A percentile compares a stretch with the other conserved stretches of the same genome.
Conservation (phyloP, 2,797 vertebrate species). For the Tenualosa thibaudeaui region DNA sequence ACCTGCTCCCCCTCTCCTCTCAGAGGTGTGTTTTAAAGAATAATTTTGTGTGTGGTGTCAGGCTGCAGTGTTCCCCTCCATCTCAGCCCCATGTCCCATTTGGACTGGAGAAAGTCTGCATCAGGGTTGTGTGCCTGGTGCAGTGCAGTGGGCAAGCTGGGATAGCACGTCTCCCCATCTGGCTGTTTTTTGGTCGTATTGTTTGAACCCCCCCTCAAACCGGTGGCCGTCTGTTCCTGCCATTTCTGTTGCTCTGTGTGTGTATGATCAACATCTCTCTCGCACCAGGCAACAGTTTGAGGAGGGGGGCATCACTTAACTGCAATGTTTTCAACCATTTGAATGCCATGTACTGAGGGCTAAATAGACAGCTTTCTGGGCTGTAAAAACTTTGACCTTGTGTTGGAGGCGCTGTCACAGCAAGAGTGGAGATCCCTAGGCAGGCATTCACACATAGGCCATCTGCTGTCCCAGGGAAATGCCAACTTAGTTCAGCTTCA, state of each 20-base stretch:
- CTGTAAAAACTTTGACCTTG: background rate
- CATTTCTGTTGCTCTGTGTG: background rate
- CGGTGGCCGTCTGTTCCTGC: background rate
- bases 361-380: background rate
- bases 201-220: background rate
- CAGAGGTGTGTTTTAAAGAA: background rate
- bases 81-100: background rate
- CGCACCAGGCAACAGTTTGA: background rate
- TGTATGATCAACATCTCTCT: background rate
- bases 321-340: background rate
- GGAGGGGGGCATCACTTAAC: background rate
- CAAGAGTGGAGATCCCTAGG: background rate
- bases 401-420: background rate
- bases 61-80: background rate
- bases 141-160: background rate
- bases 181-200: background rate
- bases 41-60: background rate
- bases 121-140: background rate
- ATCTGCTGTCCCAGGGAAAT: background rate
- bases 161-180: background rate
- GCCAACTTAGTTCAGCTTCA: conserved; percentile 1
- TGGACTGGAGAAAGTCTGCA: background rate
- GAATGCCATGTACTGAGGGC: background rate
- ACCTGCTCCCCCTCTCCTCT: background rate
- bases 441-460: background rate